phyloP scores from a whole-genome alignment of 1,140 invertebrate genomes.

The Ctenoplectra terminalis region DNA sequence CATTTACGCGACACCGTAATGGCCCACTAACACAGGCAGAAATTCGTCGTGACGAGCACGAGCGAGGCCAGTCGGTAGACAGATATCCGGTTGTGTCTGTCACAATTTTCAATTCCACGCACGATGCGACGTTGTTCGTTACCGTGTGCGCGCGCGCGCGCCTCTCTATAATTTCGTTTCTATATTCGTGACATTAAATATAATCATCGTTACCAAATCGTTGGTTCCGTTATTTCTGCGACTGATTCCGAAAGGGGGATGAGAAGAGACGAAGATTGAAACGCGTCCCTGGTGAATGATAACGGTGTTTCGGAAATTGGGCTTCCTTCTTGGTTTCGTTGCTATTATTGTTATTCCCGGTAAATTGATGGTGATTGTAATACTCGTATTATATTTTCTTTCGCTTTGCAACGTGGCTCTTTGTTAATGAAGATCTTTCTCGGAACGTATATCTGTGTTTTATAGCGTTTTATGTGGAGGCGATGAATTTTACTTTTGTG shows the following conservation, averaged over 20 bases:
- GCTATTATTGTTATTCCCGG: too few relatives aligned
- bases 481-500: too few relatives aligned
- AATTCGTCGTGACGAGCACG: neutral
- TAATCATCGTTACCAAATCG: neutral
- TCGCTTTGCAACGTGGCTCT: too few relatives aligned
- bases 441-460: too few relatives aligned
- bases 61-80: neutral
- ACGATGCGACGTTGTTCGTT: slow-evolving; percentile 20
- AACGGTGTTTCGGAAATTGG: neutral
- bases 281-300: neutral
- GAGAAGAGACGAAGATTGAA: neutral
- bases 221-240: slow-evolving; percentile 1
- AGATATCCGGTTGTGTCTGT: neutral
- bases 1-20: slow-evolving; percentile 36
- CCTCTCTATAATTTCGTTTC: slow-evolving; percentile 26
- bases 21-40: neutral
- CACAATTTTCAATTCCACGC: slow-evolving; percentile 39
- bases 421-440: too few relatives aligned
- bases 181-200: slow-evolving; percentile 33
- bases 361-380: too few relatives aligned
- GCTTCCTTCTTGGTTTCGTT: neutral
- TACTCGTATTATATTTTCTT: too few relatives aligned
- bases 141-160: neutral
- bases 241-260: neutral
- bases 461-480: too few relatives aligned